Base-by-base conservation (phyloP, 2,797 vertebrate species). In the Sebastes nivosus region DNA sequence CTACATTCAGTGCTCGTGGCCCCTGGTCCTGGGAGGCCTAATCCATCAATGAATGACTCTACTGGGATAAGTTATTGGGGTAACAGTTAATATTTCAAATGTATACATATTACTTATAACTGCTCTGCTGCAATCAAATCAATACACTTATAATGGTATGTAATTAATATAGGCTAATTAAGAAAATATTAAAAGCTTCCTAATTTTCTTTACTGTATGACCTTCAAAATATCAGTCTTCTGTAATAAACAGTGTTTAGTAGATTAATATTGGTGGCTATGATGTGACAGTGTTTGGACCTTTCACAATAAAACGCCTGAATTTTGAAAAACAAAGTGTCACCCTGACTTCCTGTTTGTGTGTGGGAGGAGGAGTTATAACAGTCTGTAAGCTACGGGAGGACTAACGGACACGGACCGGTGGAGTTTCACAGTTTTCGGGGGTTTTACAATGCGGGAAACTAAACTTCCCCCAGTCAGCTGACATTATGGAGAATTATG, bases 321-420 rank as follows among this genome's bases (percentile, higher is more conserved):
- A 50, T n/a, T 46, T 46, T 8, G 2, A 50, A 38, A 29, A 57
- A 20, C 16, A 5, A 34, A 52, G 3, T 7, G 61, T 2, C 1
- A 2, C n/a, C 3, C 12, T 1, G 1, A 57, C 67, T 90, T 90
- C 89, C 88, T 55, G 87, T 86, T 83, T 82, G 38, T 29, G 3
- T 10, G 25, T 6, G 5, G 8, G 10, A 9, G 89, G 92, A 79
- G 90, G 89, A 59, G 90, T 10, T 52, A 8, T 38, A 38, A 14
- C 36, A 38, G 36, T 9, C 25, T 3, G 38, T 6, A 2, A 42
- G 38, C 14, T 42, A 0, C 36, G 0, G 36, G 36, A 42, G 12
- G 29, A 27, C 10, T 2, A 22, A 64, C 30, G 6, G 34, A 46
- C 42, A 46, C 18, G 13, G 42, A 18, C 42, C 13, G 2, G 2